phyloP scores from a whole-genome alignment of 2,888 invertebrate species.

The Sarcophaga caerulescens region DNA sequence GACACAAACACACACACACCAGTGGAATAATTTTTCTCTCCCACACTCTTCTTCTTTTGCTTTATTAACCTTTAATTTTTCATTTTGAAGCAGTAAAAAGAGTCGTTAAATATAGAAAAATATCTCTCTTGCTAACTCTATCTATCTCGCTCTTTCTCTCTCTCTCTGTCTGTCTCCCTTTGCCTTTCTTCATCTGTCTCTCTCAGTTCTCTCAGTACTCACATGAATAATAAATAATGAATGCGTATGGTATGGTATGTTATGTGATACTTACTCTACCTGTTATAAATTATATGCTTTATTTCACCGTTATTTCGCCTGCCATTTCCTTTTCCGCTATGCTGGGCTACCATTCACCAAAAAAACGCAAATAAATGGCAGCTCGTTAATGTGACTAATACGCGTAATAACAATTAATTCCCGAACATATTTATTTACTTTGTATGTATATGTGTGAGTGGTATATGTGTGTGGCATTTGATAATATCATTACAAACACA shows the following conservation, averaged over 20 bases:
- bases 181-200: no score
- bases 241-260: background rate
- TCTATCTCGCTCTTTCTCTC: no score
- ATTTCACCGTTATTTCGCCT: background rate
- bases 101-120: no score
- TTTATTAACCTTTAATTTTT: background rate
- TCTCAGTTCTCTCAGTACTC: background rate
- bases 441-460: background rate
- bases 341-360: background rate
- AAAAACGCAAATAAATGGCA: slow-evolving; percentile 53
- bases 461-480: slow-evolving; percentile 8
- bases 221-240: background rate
- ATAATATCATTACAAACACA: slow-evolving; percentile 6
- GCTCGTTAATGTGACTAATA: slow-evolving; percentile 71
- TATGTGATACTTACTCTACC: background rate
- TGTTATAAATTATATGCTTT: background rate
- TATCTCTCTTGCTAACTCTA: no score
- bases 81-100: no score
- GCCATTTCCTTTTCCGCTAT: background rate
- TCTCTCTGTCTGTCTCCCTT: no score
- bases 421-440: slow-evolving; percentile 57
- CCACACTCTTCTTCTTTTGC: background rate
- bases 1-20: no score
- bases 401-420: slow-evolving; percentile 72
- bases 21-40: background rate